Conservation (phyloP, 2,797 vertebrate species). For the Choloepus didactylus region DNA sequence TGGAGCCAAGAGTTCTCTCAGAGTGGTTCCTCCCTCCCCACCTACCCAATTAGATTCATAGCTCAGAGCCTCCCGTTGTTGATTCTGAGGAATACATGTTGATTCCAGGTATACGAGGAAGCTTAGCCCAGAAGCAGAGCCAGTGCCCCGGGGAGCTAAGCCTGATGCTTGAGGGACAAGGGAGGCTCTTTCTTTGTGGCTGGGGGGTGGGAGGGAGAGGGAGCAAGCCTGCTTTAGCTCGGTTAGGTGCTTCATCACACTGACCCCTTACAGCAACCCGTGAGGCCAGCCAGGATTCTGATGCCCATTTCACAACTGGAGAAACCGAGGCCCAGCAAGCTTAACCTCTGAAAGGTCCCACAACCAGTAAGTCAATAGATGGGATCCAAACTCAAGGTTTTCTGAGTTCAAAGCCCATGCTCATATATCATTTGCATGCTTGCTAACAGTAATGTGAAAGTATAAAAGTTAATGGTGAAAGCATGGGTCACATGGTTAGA, state of each 20-base stretch:
- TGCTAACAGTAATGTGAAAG: neutral
- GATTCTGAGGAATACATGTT: neutral
- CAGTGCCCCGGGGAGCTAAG: too few relatives aligned
- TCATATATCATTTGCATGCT: neutral
- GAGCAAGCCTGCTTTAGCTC: neutral
- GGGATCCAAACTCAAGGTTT: neutral
- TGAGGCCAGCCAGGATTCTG: too few relatives aligned
- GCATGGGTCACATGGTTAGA: neutral
- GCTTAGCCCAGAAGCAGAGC: neutral
- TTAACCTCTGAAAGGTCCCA: neutral
- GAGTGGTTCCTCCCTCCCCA: neutral
- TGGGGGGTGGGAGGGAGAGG: neutral
- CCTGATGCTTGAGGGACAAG: neutral
- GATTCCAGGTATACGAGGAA: neutral
- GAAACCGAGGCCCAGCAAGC: neutral
- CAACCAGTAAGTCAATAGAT: neutral
- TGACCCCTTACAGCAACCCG: neutral
- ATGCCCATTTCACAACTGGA: neutral
- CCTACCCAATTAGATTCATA: fast-evolving
- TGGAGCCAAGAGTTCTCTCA: neutral
- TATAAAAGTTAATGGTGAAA: neutral
- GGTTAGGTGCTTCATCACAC: too few relatives aligned
- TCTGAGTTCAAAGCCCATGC: neutral
- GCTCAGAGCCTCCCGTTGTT: neutral
- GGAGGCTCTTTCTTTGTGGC: neutral